Conservation (phyloP, 1,140 invertebrate species). For the Lethocerus indicus region DNA sequence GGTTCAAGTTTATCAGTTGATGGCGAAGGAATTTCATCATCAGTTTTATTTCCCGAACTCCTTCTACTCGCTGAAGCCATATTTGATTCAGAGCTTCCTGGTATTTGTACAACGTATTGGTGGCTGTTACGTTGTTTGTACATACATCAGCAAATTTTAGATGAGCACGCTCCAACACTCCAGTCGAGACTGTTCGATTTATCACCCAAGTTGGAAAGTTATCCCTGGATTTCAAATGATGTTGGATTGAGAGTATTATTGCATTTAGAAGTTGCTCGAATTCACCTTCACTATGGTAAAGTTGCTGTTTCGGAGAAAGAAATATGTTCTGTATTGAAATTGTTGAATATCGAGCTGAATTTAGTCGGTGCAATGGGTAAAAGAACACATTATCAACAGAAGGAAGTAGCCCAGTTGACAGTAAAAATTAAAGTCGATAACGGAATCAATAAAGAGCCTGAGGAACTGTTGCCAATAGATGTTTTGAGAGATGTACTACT, state of each 20-base stretch:
- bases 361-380: slow-evolving; percentile 48
- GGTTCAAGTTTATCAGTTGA: slow-evolving; percentile 27
- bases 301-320: slow-evolving; percentile 45
- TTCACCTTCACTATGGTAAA: slow-evolving; percentile 56
- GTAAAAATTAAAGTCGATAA: slow-evolving; percentile 38
- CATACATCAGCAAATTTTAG: slow-evolving; percentile 54
- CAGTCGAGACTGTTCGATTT: slow-evolving; percentile 39
- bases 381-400: slow-evolving; percentile 73
- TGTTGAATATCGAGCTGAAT: slow-evolving; percentile 34
- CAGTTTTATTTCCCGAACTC: slow-evolving; percentile 37
- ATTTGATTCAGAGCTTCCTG: slow-evolving; percentile 31
- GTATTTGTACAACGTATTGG: slow-evolving; percentile 37
- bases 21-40: slow-evolving; percentile 33
- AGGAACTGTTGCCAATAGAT: slow-evolving; percentile 27
- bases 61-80: slow-evolving; percentile 47
- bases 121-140: slow-evolving; percentile 53
- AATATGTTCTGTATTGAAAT: slow-evolving; percentile 40
- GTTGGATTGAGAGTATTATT: slow-evolving; percentile 39
- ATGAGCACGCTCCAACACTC: slow-evolving; percentile 47
- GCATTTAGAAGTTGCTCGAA: slow-evolving; percentile 53
- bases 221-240: slow-evolving; percentile 25
- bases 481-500: slow-evolving; percentile 37
- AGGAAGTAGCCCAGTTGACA: slow-evolving; percentile 62
- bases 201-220: slow-evolving; percentile 32
- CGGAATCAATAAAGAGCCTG: slow-evolving; percentile 19